Percentiles rank a stretch among this genome's conserved stretches.
Conservation (phyloP, 2,888 invertebrate genomes). For the Rambutsinella grinnellia region DNA sequence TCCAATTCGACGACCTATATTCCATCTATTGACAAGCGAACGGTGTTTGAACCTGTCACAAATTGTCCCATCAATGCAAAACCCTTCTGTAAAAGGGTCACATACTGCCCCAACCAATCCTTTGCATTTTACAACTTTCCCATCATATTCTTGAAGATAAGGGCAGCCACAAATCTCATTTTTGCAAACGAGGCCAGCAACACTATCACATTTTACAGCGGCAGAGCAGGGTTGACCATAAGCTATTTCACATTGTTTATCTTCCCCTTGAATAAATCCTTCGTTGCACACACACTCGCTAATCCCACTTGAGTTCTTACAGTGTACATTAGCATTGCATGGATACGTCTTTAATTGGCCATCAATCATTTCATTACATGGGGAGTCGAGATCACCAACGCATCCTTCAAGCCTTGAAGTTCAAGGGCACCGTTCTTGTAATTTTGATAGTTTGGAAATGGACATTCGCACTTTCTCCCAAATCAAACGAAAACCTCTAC, state of each 20-base stretch:
- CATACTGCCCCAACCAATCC: slow-evolving; percentile 30
- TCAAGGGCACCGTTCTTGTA: too few species aligned
- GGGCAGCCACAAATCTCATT: slow-evolving; percentile 31
- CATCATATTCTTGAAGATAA: slow-evolving; percentile 27
- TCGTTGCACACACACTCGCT: slow-evolving; percentile 21
- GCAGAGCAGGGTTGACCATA: slow-evolving; percentile 1
- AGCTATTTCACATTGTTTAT: not conserved
- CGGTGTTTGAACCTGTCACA: too few species aligned
- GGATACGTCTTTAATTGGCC: not conserved
- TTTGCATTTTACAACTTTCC: not conserved
- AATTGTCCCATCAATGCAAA: too few species aligned
- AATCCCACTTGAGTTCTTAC: slow-evolving; percentile 1
- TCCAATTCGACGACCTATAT: too few species aligned
- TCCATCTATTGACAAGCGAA: too few species aligned
- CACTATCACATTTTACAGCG: not conserved
- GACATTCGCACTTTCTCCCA: too few species aligned
- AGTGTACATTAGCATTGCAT: too few species aligned
- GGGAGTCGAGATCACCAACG: slow-evolving; percentile 13
- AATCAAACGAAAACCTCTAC: too few species aligned
- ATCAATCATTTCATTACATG: slow-evolving; percentile 20
- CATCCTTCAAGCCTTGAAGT: too few species aligned
- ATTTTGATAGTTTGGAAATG: too few species aligned
- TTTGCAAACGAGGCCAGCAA: slow-evolving; percentile 16
- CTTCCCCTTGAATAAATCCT: slow-evolving; percentile 21
- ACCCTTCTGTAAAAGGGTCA: too few species aligned